A percentile compares a stretch with the other conserved stretches of the same genome.
Conservation (phyloP, 2,113 vertebrate species). For the Oenanthe oenanthe region DNA sequence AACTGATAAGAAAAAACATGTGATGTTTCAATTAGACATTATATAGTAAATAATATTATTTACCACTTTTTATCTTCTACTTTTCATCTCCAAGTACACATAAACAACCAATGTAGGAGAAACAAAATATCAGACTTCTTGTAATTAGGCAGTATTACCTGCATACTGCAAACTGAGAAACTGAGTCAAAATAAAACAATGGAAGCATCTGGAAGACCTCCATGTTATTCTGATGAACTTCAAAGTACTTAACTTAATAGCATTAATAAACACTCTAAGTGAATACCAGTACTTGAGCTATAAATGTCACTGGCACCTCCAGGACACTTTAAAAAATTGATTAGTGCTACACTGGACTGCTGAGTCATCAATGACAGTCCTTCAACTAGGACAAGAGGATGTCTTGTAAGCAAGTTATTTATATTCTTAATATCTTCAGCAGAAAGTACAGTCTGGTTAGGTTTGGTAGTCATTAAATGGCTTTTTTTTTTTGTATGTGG, state of each 20-base stretch:
- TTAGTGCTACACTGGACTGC: constrained; percentile 21
- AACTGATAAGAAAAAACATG: not conserved
- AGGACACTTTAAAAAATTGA: constrained; percentile 39
- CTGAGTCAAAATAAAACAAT: not conserved
- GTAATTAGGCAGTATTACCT: not conserved
- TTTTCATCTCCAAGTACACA: not conserved
- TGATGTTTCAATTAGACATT: not conserved
- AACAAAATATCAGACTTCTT: not conserved
- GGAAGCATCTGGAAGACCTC: not conserved
- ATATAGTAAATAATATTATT: not conserved
- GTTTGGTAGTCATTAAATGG: constrained; percentile 30
- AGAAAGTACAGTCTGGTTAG: constrained; percentile 31
- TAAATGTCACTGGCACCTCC: not conserved
- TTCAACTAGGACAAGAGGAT: constrained; percentile 36
- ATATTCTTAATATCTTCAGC: constrained; percentile 23
- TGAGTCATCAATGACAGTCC: constrained; percentile 17
- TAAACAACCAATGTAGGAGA: not conserved
- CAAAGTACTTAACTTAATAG: not conserved
- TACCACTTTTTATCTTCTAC: not conserved
- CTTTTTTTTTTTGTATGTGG: not conserved
- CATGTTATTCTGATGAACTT: not conserved
- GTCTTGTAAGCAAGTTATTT: constrained; percentile 41
- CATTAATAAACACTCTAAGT: constrained; percentile 13
- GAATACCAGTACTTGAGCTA: not conserved
- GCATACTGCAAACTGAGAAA: not conserved